Evolutionary conservation across 2,888 invertebrate genomes (phyloP), one percentile per base, ranked within the genome.

Genomic region (Apotomis turbidana): DNA sequence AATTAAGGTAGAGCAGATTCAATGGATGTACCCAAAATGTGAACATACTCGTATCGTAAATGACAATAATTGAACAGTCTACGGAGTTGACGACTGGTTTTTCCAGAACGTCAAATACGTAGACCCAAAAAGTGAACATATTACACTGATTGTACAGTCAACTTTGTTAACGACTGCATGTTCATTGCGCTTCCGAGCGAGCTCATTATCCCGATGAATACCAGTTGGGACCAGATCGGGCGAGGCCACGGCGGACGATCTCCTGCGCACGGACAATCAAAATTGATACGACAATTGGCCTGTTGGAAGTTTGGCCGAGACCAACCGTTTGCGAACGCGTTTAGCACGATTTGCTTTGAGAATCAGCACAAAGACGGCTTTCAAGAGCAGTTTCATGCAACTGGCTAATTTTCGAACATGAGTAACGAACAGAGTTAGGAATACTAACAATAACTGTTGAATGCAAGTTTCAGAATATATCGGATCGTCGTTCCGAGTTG

Each of bases 201-300:
- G 55, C 78, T 86, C 82, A 88, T 88, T 88, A 88, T 86, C 84
- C 83, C 78, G 86, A 90, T 90, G 87, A 86, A 87, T 87, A 89
- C 90, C 84, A 84, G 91, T 90, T 88, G 74, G 76, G 80, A 84
- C 90, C 85, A 87, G 91, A 86, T 85, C 75, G 77, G 71, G 69
- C 87, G 85, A 87, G 90, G 85, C 78, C 85, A 52, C 63, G 15
- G 36, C 52, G 41, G 60, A 41, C 58, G 70, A 59, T 54, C 66
- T 55, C 55, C 46, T 66, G 55, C 46, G 51, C 13, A 10, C 13
- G 36, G n/a, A 36, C 70, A 68, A 72, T 72, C 52, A 72, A 72
- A 63, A 68, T 51, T 59, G 27, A 59, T 59, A 13, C 12, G 63
- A 68, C 58, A 59, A 68, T 67, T 68, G 67, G n/a, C 58, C 58